Conservation (phyloP, 2,888 invertebrate genomes). For the Protophormia terraenovae region DNA sequence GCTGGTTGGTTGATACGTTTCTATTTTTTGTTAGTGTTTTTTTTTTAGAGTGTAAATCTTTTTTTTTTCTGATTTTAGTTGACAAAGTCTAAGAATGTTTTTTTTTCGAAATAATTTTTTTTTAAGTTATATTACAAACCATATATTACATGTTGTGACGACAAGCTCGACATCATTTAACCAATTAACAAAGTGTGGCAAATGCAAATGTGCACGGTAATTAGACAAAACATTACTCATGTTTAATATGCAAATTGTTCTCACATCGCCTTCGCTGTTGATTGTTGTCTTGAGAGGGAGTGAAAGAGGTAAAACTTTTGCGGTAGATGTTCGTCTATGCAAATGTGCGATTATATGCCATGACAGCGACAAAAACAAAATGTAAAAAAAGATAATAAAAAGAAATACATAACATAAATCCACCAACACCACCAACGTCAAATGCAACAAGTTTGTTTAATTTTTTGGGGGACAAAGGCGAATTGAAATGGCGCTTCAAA, state of each 20-base stretch:
- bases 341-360: constrained; percentile 3
- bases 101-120: not conserved
- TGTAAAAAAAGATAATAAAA: not conserved
- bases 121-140: constrained; percentile 32
- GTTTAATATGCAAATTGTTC: constrained; percentile 68
- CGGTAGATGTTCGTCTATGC: constrained; percentile 4
- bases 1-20: not conserved
- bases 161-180: constrained; percentile 68
- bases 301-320: not conserved
- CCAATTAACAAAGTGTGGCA: constrained; percentile 68
- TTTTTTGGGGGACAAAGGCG: not conserved
- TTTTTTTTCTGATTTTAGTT: constrained; percentile 14
- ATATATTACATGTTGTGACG: constrained; percentile 62
- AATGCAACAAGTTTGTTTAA: constrained; percentile 44
- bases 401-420: constrained; percentile 28
- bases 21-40: not conserved
- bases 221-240: constrained; percentile 71
- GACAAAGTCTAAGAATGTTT: constrained; percentile 59
- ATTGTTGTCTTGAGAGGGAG: not conserved
- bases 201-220: constrained; percentile 69
- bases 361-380: not conserved
- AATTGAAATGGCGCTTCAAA: not conserved
- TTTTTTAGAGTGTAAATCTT: constrained; percentile 25
- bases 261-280: constrained; percentile 19
- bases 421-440: constrained; percentile 44